Conservation (phyloP, 2,113 vertebrate genomes). For the Rhadina sibilatrix region DNA sequence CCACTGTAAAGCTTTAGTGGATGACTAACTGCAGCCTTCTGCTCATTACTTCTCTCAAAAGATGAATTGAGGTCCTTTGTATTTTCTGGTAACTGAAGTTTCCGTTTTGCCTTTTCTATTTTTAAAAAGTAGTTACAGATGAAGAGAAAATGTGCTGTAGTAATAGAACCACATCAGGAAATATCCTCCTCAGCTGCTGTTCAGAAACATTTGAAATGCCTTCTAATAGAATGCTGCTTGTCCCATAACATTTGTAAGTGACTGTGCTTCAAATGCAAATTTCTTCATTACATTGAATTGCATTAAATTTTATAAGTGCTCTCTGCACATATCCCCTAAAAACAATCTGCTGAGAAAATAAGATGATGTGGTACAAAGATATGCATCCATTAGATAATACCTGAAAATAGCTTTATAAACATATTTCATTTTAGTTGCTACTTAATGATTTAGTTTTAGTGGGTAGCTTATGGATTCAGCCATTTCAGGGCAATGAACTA, state of each 20-base stretch:
- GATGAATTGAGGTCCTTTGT: slow-evolving; percentile 64
- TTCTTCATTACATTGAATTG: slow-evolving; percentile 69
- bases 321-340: slow-evolving; percentile 60
- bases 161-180: slow-evolving; percentile 64
- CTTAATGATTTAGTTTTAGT: slow-evolving; percentile 64
- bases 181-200: slow-evolving; percentile 62
- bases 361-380: slow-evolving; percentile 43
- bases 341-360: slow-evolving; percentile 72
- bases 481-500: slow-evolving; percentile 39
- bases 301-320: slow-evolving; percentile 65
- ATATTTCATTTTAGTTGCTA: slow-evolving; percentile 67
- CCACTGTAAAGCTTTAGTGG: slow-evolving; percentile 60
- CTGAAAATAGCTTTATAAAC: slow-evolving; percentile 62
- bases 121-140: slow-evolving; percentile 71
- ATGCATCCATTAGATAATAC: slow-evolving; percentile 63
- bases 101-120: slow-evolving; percentile 70
- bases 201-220: slow-evolving; percentile 62
- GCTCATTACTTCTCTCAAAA: slow-evolving; percentile 68
- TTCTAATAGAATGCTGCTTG: slow-evolving; percentile 59
- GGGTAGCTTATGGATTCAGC: slow-evolving; percentile 50
- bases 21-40: slow-evolving; percentile 70
- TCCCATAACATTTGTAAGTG: slow-evolving; percentile 65
- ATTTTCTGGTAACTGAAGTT: slow-evolving; percentile 65
- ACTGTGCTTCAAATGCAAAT: slow-evolving; percentile 73
- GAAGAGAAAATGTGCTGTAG: slow-evolving; percentile 65